Evolutionary conservation across 2,113 vertebrate genomes (phyloP), one percentile per base, ranked within the genome.

Genomic region (Phaethon lepturus): DNA sequence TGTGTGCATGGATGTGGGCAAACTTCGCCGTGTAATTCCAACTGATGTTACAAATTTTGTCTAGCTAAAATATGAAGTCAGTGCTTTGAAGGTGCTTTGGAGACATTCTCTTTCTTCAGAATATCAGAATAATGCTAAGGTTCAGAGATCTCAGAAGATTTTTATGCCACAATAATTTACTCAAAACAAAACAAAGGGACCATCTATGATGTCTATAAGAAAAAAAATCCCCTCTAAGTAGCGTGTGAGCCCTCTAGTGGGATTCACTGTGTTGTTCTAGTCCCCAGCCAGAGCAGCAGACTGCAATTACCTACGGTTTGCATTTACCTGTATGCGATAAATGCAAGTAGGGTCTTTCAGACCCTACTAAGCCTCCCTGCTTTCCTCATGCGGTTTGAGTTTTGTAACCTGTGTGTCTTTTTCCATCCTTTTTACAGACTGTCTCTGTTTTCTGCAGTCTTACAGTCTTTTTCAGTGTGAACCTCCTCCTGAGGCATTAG

Each of bases 241-340:
- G 72, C 62, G 1, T 72, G 91, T 94, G 97, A 91, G 96, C 94
- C 95, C 91, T 97, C 94, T 90, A 93, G 97, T 85, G 96, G 96
- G 88, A 79, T 52, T 52, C 4, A 1, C 60, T 20, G 50, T 5
- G 40, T 12, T 66, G 45, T 17, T 76, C 53, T 17, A 23, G 40
- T 67, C 59, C 56, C 58, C 53, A 40, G 42, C 19, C 38, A 33
- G 47, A 58, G 76, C 50, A 58, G 67, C 89, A 75, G 35, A 9
- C 29, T 33, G 23, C n/a, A 22, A 7, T n/a, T n/a, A 77, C 60
- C 67, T 74, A 2, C 73, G 42, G 7, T 6, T 47, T 4, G n/a
- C 25, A 15, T 44, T 50, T 7, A 81, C 67, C 81, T 88, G 74
- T 1, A 3, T 3, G 33, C 6, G 17, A 22, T 13, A 17, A 58